phyloP scores from a whole-genome alignment of 2,113 vertebrate species.

The Nicator chloris region DNA sequence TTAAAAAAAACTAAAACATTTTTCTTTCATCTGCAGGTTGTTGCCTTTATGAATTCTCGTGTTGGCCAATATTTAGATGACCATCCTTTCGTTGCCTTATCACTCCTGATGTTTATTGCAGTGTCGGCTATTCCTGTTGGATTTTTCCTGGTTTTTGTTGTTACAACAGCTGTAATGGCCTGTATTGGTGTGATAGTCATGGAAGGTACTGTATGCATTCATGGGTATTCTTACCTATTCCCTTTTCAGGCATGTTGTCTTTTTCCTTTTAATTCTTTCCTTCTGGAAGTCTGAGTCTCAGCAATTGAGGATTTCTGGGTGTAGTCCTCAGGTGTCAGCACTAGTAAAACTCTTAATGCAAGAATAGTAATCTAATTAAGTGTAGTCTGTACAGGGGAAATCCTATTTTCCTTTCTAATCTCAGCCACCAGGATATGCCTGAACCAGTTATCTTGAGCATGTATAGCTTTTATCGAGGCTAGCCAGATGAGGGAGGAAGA shows the following conservation, averaged over 20 bases:
- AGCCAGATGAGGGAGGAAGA: not conserved
- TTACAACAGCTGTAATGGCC: slow-evolving; percentile 73
- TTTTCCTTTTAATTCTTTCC: not conserved
- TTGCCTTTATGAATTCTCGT: slow-evolving; percentile 77
- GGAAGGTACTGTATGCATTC: slow-evolving; percentile 75
- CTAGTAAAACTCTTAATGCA: not conserved
- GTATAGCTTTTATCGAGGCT: not conserved
- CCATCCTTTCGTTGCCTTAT: slow-evolving; percentile 80
- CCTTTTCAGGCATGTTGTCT: not conserved
- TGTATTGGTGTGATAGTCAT: slow-evolving; percentile 79
- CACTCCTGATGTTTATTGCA: slow-evolving; percentile 76
- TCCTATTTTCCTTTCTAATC: not conserved
- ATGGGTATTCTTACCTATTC: not conserved
- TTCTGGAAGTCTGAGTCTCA: not conserved
- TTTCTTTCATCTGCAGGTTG: slow-evolving; percentile 70
- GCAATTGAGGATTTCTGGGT: not conserved
- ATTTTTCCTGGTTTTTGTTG: slow-evolving; percentile 80
- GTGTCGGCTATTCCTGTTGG: slow-evolving; percentile 79
- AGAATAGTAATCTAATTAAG: slow-evolving; percentile 1
- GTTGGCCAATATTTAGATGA: slow-evolving; percentile 79
- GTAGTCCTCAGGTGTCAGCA: not conserved
- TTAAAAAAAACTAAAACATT: not conserved
- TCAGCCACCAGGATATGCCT: not conserved
- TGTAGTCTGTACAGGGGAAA: not conserved
- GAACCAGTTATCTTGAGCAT: not conserved